These are phyloP conservation scores for Minunthozetes semirufus DNA, from an alignment of 2,888 invertebrate genomes.

Conservation along the genomic window DNA sequence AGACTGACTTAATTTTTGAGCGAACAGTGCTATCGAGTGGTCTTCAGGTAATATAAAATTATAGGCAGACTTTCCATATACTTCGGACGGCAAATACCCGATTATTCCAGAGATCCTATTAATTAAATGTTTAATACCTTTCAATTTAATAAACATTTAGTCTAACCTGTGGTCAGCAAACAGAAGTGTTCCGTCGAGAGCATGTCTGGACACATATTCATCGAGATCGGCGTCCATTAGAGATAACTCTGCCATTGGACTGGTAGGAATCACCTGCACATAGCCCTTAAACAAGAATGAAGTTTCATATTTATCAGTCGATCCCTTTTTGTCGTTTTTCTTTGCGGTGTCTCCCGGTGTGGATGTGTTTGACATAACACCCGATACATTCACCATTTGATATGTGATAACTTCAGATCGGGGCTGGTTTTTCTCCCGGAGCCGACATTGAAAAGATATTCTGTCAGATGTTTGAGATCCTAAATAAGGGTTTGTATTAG, in stretches of 20 bases:
- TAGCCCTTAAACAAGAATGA: constrained; percentile 40
- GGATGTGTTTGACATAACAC: neutral
- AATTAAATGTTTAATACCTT: constrained; percentile 32
- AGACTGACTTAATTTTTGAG: constrained; percentile 69
- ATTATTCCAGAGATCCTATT: constrained; percentile 72
- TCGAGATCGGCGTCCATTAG: constrained; percentile 53
- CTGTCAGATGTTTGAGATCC: constrained; percentile 26
- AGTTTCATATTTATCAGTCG: neutral
- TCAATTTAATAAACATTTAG: constrained; percentile 13
- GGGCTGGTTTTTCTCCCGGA: constrained; percentile 24
- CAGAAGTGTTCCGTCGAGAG: constrained; percentile 78
- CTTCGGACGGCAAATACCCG: constrained; percentile 82
- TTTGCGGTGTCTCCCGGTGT: neutral
- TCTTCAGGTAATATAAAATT: constrained; percentile 83
- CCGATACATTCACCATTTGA: constrained; percentile 21
- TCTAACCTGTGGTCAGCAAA: constrained; percentile 69
- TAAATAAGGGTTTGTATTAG: neutral
- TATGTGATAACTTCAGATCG: constrained; percentile 13
- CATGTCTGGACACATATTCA: constrained; percentile 82
- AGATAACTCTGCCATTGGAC: constrained; percentile 41
- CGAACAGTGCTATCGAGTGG: constrained; percentile 79
- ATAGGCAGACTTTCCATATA: constrained; percentile 78
- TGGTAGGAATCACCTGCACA: constrained; percentile 40
- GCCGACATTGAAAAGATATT: constrained; percentile 21
- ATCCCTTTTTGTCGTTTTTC: neutral